Conservation (phyloP, 2,888 invertebrate genomes). For the Encarsia formosa region DNA sequence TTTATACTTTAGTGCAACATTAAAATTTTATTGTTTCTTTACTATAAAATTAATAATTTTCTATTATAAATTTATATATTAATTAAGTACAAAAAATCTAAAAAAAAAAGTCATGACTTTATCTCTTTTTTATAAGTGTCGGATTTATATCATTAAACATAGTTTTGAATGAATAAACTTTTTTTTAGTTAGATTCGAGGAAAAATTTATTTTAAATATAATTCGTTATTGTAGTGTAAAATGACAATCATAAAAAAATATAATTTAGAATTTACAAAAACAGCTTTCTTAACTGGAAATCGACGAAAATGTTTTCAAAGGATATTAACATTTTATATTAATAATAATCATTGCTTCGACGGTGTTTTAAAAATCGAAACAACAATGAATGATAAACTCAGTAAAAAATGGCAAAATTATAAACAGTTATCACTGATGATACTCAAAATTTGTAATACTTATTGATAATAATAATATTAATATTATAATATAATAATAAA, state of each 20-base stretch:
- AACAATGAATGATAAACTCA: slow-evolving; percentile 17
- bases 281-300: slow-evolving; percentile 19
- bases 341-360: slow-evolving; percentile 16
- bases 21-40: slow-evolving; percentile 5
- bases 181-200: too few relatives aligned
- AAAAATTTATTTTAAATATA: too few relatives aligned
- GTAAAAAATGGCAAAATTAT: slow-evolving; percentile 16
- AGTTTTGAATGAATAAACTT: too few relatives aligned
- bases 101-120: too few relatives aligned
- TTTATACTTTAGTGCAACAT: too few relatives aligned
- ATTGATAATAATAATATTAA: slow-evolving; percentile 25
- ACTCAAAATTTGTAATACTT: slow-evolving; percentile 25
- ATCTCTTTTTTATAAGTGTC: too few relatives aligned
- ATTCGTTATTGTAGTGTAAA: slow-evolving; percentile 15
- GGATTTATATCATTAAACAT: too few relatives aligned
- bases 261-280: slow-evolving; percentile 24
- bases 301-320: slow-evolving; percentile 16
- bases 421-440: slow-evolving; percentile 14
- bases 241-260: slow-evolving; percentile 19
- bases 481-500: slow-evolving; percentile 37
- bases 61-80: slow-evolving; percentile 22
- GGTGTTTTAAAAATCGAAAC: slow-evolving; percentile 16
- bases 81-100: slow-evolving; percentile 27
- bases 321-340: slow-evolving; percentile 17
- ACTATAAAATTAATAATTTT: slow-evolving; percentile 20